phyloP scores from a whole-genome alignment of 2,888 invertebrate species.

The Cheilosia grossa region DNA sequence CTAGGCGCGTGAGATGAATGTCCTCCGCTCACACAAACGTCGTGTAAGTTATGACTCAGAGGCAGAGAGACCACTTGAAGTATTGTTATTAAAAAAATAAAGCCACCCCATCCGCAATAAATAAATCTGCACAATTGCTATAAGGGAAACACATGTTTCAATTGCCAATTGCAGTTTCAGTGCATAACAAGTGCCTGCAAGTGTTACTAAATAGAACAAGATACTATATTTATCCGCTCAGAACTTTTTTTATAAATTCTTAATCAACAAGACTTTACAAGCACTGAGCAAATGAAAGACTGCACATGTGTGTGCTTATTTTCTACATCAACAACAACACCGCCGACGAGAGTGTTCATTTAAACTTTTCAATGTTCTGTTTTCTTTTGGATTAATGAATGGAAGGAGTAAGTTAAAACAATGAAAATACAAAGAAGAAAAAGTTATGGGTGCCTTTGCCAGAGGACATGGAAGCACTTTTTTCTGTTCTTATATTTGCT shows the following conservation, averaged over 20 bases:
- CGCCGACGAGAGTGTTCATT: constrained; percentile 25
- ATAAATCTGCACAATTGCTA: not conserved
- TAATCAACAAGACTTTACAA: constrained; percentile 7
- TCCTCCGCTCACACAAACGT: not conserved
- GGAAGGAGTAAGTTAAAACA: constrained; percentile 19
- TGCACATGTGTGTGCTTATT: constrained; percentile 30
- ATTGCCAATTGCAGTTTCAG: constrained; percentile 4
- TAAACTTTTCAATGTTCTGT: constrained; percentile 31
- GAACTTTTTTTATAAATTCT: constrained; percentile 27
- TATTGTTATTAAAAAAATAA: not conserved
- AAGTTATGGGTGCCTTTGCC: not conserved
- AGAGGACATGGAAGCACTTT: constrained; percentile 13
- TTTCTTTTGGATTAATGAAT: constrained; percentile 24
- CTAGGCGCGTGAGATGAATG: constrained; percentile 19
- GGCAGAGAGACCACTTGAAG: not conserved
- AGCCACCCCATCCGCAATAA: not conserved
- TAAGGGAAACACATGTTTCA: constrained; percentile 8
- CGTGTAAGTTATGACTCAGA: constrained; percentile 2
- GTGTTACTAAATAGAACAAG: constrained; percentile 55
- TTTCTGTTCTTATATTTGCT: not conserved
- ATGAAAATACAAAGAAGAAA: not conserved
- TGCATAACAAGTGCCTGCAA: constrained; percentile 38
- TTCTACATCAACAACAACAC: not conserved
- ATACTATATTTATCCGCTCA: constrained; percentile 34
- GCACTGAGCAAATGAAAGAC: constrained; percentile 1